Conservation (phyloP, 2,113 vertebrate species). For the Excalfactoria chinensis region DNA sequence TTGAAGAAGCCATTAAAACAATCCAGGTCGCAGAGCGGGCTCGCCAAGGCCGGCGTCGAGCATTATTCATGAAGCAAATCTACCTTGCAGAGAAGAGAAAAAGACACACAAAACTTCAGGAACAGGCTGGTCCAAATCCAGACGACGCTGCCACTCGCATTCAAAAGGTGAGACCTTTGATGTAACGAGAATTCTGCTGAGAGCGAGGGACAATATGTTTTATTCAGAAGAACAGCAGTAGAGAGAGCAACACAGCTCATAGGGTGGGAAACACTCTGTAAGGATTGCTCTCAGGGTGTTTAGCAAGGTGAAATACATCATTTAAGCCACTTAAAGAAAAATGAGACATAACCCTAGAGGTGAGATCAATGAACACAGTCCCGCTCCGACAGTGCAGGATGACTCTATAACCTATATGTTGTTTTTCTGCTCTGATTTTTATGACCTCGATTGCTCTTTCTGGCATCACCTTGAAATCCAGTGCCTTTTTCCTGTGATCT, state of each 20-base stretch:
- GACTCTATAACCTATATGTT: background rate
- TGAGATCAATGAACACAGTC: background rate
- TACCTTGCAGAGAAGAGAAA: slow-evolving; percentile 71
- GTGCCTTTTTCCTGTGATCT: slow-evolving; percentile 9
- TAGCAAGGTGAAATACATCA: background rate
- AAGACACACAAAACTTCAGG: background rate
- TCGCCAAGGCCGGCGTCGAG: slow-evolving; percentile 82
- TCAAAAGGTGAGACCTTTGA: slow-evolving; percentile 79
- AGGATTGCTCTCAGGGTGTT: background rate
- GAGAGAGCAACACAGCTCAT: background rate
- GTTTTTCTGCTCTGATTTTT: slow-evolving; percentile 31
- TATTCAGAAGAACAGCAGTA: background rate
- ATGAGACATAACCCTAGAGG: background rate
- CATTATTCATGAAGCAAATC: slow-evolving; percentile 81
- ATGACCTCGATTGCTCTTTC: slow-evolving; percentile 27
- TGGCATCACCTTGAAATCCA: slow-evolving; percentile 26
- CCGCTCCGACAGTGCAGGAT: background rate
- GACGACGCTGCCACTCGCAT: slow-evolving; percentile 76
- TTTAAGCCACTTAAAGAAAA: background rate
- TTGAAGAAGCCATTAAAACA: slow-evolving; percentile 73
- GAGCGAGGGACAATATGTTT: background rate
- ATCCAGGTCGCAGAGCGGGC: slow-evolving; percentile 85
- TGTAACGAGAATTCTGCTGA: background rate
- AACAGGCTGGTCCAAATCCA: background rate
- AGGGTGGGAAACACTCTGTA: background rate